Base-by-base conservation (phyloP, 2,888 invertebrate genomes). In the Frankliniella intonsa region DNA sequence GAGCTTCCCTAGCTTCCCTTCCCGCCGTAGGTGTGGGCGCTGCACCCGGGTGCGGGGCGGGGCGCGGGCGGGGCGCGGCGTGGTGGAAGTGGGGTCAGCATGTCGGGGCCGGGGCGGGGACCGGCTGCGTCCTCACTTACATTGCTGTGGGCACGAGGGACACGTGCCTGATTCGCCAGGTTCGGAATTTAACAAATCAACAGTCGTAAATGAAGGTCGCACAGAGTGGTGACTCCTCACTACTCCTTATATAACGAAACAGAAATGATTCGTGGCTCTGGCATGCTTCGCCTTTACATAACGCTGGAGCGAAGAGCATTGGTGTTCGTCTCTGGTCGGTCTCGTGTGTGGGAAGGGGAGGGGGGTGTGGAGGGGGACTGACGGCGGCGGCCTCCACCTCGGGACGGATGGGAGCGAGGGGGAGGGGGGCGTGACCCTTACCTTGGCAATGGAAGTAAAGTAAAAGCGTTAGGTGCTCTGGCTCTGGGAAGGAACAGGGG, bases 391-490 rank as follows among this genome's bases (percentile, higher is more conserved):
- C 62, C n/a, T 17, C 62, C 38, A 38, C 38, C 38, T 38, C 38
- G 38, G 38, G 5, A n/a, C 55, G 55, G 62, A 14, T 62, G 62
- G 17, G 62, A 12, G 69, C 10, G 9, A 22, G 22, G 69, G 22
- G 69, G 69, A 9, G 22, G 12, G 69, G 8, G 12, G 8, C 69
- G n/a, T 76, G 69, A 76, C 69, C 69, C 69, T 76, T 76, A 76
- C 69, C 69, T 76, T 76, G 69, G 69, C 69, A 76, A 76, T 76
- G 69, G 69, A 76, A 76, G 25, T 76, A 25, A 76, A 76, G 22
- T 25, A 12, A 76, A 25, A 69, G 69, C 55, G 17, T 55, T 19
- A 5, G 17, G 5, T 55, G 55, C 55, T 19, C 5, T 1, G 14
- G 55, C 55, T 14, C 55, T 14, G 55, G 5, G 5, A 38, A 2